These are phyloP conservation scores for Parochlus steinenii DNA, from an alignment of 2,888 invertebrate species.

Conservation along the genomic window DNA sequence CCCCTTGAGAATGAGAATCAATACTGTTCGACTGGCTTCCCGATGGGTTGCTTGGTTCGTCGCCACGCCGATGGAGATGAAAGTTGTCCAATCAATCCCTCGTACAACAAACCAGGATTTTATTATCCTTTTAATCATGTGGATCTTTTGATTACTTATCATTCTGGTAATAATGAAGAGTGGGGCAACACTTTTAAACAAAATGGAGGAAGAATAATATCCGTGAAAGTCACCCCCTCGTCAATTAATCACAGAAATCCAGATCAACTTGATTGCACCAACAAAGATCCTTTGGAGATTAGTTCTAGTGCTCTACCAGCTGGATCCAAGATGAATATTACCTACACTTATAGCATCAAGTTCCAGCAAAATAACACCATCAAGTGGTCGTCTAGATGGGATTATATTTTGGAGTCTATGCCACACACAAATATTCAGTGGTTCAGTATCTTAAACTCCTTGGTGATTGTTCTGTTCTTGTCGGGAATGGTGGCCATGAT, in stretches of 20 bases:
- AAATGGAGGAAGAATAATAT: constrained; percentile 76
- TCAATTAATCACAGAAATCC: constrained; percentile 37
- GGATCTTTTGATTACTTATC: constrained; percentile 82
- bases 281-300: constrained; percentile 52
- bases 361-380: constrained; percentile 67
- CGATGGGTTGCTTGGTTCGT: constrained; percentile 86
- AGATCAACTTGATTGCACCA: constrained; percentile 33
- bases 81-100: constrained; percentile 40
- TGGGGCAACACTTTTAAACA: constrained; percentile 67
- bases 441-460: constrained; percentile 95
- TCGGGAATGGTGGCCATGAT: constrained; percentile 99
- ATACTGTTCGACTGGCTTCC: constrained; percentile 91
- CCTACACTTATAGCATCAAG: constrained; percentile 74
- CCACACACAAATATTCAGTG: constrained; percentile 97
- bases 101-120: constrained; percentile 46
- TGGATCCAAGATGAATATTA: constrained; percentile 41
- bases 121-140: constrained; percentile 96
- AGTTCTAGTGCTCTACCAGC: constrained; percentile 35
- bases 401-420: constrained; percentile 96
- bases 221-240: constrained; percentile 50
- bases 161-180: constrained; percentile 73
- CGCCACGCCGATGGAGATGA: constrained; percentile 29
- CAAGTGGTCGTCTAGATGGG: constrained; percentile 99
- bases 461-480: constrained; percentile 91
- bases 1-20: constrained; percentile 50